Evolutionary conservation across 2,888 invertebrate genomes (phyloP), one percentile per base, ranked within the genome.

Genomic region (Pachycephus smyrnensis): DNA sequence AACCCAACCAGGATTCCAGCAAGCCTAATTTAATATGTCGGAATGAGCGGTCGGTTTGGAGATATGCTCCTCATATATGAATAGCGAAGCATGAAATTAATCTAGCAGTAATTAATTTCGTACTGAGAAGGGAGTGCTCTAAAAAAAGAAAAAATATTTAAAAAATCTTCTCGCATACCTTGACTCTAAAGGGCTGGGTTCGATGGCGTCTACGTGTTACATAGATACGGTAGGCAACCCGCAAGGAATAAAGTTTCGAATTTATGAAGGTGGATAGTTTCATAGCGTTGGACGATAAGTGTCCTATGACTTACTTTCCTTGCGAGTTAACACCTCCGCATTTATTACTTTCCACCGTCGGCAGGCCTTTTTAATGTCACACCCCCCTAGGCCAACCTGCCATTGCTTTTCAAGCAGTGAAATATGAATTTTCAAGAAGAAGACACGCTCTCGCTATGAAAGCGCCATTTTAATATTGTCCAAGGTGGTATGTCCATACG

Each of bases 21-120:
- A 79, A 82, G 78, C 77, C 79, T 80, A 82, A 82, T 82, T 82
- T 79, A 80, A 82, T 80, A 80, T 75, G 78, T 78, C 55, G 73
- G 76, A 76, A 78, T 76, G 78, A 73, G 33, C 73, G 23, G 32
- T 69, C 15, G 40, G 40, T 23, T 55, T 23, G 40, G 40, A 55
- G 40, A 55, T 55, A 73, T 33, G 77, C 31, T 36, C 77, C 33
- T 73, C 68, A 30, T 73, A 74, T 73, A 73, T 77, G 75, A 40
- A 73, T 23, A 71, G 37, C 75, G 4, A 33, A 36, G 75, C 69
- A 75, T 73, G 75, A 77, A 77, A 77, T 77, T 75, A 77, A 77
- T 75, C 40, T 69, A 40, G 35, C n/a, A 55, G 77, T 40, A 77
- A 77, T 77, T 77, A 77, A 77, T 77, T 77, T 75, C 75, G 69